Conservation (phyloP, 2,797 vertebrate species). For the Siniperca scherzeri region DNA sequence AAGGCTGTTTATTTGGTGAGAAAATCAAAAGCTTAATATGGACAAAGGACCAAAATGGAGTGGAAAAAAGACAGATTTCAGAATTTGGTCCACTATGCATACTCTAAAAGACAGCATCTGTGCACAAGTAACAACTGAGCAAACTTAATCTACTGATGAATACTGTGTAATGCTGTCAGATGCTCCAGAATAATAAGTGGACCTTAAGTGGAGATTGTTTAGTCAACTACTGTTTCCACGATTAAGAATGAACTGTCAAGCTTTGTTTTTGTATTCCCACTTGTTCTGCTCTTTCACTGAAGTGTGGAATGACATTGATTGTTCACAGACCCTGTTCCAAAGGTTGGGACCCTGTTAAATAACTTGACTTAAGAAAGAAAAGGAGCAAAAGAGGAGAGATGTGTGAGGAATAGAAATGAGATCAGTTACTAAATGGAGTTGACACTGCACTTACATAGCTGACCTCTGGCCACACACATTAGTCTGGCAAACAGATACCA, state of each 20-base stretch:
- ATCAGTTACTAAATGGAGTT: conserved; percentile 36
- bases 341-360: conserved; percentile 23
- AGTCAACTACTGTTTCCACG: neutral
- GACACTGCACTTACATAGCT: conserved; percentile 37
- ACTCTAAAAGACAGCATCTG: neutral
- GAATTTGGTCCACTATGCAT: neutral
- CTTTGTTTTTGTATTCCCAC: conserved; percentile 9
- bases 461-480: conserved; percentile 49
- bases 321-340: conserved; percentile 10
- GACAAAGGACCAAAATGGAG: neutral
- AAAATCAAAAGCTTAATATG: neutral
- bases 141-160: neutral
- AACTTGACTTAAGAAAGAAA: conserved; percentile 15
- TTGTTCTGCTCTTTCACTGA: neutral
- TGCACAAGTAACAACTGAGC: neutral
- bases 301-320: conserved; percentile 6
- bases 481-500: conserved; percentile 34
- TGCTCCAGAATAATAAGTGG: neutral
- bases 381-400: neutral
- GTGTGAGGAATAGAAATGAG: conserved; percentile 54
- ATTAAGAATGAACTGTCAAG: neutral
- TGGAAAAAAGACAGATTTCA: neutral
- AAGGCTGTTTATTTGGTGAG: neutral
- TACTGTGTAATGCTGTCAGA: neutral
- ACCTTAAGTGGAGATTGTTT: neutral